Percentiles rank a stretch among this genome's conserved stretches.
Evolutionary conservation across 2,113 vertebrate genomes (phyloP).

Genomic region (Riparia riparia): DNA sequence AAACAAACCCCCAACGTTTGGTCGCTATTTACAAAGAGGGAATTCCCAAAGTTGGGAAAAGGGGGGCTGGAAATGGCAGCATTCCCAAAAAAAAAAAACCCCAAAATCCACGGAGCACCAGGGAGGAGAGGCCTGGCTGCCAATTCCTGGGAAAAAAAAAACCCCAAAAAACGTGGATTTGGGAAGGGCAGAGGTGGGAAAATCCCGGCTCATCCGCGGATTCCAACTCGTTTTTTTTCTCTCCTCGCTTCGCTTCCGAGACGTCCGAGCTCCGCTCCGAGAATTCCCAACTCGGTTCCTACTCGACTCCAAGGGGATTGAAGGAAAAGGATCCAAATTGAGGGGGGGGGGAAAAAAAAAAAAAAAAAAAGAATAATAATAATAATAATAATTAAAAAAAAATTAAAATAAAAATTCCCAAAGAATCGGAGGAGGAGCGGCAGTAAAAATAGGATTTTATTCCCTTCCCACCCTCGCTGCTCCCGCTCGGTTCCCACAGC

Average conservation of each 20-base stretch:
- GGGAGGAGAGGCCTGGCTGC: too few species aligned
- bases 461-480: constrained; percentile 80
- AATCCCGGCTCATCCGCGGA: neutral
- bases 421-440: constrained; percentile 74
- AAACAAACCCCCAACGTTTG: neutral
- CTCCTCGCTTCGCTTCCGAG: neutral
- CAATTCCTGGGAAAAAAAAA: neutral
- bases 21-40: neutral
- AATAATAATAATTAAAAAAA: too few species aligned
- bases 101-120: neutral
- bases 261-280: constrained; percentile 29
- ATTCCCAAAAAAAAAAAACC: neutral
- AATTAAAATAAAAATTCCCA: constrained; percentile 1
- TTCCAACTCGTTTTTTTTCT: neutral
- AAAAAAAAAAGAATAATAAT: too few species aligned
- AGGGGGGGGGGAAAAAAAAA: too few species aligned
- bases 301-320: constrained; percentile 58
- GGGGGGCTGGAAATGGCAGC: neutral
- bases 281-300: constrained; percentile 59
- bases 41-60: neutral
- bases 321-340: neutral
- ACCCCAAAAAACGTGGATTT: neutral
- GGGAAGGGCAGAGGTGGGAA: neutral
- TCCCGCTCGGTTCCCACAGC: constrained; percentile 86
- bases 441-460: constrained; percentile 84